phyloP scores from a whole-genome alignment of 2,888 invertebrate species.

The Macropis europaea region DNA sequence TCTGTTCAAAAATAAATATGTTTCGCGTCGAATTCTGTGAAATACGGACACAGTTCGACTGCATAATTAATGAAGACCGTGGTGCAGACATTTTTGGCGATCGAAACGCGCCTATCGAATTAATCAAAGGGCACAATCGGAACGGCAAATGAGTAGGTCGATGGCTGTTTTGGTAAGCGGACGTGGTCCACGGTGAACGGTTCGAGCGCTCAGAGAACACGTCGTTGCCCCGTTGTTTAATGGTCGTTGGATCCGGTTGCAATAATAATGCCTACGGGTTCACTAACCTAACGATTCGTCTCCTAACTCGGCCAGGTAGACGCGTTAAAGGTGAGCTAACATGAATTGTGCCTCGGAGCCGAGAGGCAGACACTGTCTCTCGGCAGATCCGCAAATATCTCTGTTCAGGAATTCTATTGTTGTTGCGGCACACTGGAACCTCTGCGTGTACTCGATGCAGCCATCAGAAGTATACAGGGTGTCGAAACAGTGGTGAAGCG shows the following conservation, averaged over 20 bases:
- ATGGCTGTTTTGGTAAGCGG: slow-evolving; percentile 31
- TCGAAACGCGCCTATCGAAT: slow-evolving; percentile 4
- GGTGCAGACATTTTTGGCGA: not conserved
- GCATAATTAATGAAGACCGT: not conserved
- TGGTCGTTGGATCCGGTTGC: slow-evolving; percentile 53
- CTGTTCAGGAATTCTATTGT: too few species aligned
- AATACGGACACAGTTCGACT: too few species aligned
- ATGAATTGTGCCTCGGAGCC: not conserved
- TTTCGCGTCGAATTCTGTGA: too few species aligned
- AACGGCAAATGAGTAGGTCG: slow-evolving; percentile 21
- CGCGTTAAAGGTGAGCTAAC: slow-evolving; percentile 51
- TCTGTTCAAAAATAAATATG: too few species aligned
- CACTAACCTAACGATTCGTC: slow-evolving; percentile 56
- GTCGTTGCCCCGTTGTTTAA: slow-evolving; percentile 53
- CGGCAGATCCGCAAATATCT: too few species aligned
- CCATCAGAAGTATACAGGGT: too few species aligned
- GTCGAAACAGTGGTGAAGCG: too few species aligned
- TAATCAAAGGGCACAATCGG: slow-evolving; percentile 25
- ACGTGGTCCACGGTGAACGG: slow-evolving; percentile 38
- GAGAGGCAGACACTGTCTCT: not conserved
- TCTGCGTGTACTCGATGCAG: too few species aligned
- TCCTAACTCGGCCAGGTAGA: slow-evolving; percentile 37
- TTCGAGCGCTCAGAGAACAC: slow-evolving; percentile 28
- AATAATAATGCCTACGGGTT: slow-evolving; percentile 56
- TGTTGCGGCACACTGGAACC: too few species aligned